Base-by-base conservation (phyloP, 2,888 invertebrate genomes). In the Chalcosyrphus nemorum region DNA sequence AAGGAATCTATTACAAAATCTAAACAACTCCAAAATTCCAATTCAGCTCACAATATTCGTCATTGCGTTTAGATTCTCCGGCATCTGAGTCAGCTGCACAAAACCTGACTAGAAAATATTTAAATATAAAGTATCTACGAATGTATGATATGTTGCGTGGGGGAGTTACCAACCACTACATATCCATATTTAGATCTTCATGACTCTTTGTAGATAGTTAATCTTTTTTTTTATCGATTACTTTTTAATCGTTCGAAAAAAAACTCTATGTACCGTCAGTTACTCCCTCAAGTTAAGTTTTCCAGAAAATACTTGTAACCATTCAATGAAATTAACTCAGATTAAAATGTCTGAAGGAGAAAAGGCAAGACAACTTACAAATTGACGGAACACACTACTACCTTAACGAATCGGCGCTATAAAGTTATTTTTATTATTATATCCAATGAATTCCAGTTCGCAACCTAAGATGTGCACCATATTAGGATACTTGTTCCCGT, bases 401-500 rank as follows among this genome's bases (percentile, higher is more conserved):
- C 56, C 15, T 21, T 45, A 19, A 19, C 54, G 38, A 74, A 56
- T 71, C 70, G 65, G 56, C 81, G 71, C 71, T 70, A 59, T 54
- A 32, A 59, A 27, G 32, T 65, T 66, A n/a, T 57, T 47, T 32
- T 54, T 45, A 19, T 43, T 24, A n/a, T 59, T 52, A 27, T 27
- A 27, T 71, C 11, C 9, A 41, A 24, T 1, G n/a, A 75, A 65
- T 65, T 65, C 78, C 72, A 72, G 66, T 61, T 65, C 11, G 70
- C 50, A 45, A 54, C 29, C 29, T 13, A 41, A 66, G 54, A 71
- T 57, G 21, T 56, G 54, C 45, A 50, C 84, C 84, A 80, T 84
- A 84, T 84, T 57, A 54, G 84, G 84, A 75, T 70, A 80, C 74
- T 70, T 84, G 84, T 47, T 52, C 68, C 47, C 56, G 57, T 63